Evolutionary conservation across 2,888 invertebrate species (phyloP).

Genomic region (Hedychridium roseum): DNA sequence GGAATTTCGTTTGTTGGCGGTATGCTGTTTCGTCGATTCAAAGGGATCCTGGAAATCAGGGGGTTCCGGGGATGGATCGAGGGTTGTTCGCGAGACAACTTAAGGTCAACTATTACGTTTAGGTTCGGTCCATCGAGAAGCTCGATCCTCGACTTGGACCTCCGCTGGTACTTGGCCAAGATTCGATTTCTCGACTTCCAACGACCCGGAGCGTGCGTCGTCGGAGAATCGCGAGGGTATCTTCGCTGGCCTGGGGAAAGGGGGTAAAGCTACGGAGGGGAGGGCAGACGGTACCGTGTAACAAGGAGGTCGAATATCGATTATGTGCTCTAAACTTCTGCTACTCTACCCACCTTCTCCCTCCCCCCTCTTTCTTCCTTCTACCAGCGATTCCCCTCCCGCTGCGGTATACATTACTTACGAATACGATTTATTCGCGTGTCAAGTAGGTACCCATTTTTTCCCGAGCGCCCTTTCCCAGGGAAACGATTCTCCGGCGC

Average conservation of each 20-base stretch:
- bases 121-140: conserved; percentile 12
- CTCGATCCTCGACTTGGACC: no score
- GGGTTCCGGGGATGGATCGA: no score
- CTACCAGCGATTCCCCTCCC: conserved; percentile 4
- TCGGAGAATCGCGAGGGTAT: conserved; percentile 1
- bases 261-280: conserved; percentile 6
- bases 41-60: no score
- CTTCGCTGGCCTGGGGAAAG: conserved; percentile 2
- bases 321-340: conserved; percentile 25
- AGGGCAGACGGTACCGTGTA: conserved; percentile 8
- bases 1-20: no score
- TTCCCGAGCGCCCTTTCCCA: no score
- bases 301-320: conserved; percentile 43
- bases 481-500: no score
- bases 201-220: not conserved
- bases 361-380: conserved; percentile 1
- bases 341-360: conserved; percentile 6
- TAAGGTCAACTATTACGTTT: conserved; percentile 26
- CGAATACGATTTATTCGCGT: no score
- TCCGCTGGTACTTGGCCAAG: conserved; percentile 2
- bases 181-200: conserved; percentile 1
- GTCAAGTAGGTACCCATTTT: no score
- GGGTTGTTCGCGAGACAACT: no score
- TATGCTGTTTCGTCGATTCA: no score
- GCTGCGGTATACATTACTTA: no score